Base-by-base conservation (phyloP, 2,888 invertebrate species). In the Tenthredo scrophulariae region DNA sequence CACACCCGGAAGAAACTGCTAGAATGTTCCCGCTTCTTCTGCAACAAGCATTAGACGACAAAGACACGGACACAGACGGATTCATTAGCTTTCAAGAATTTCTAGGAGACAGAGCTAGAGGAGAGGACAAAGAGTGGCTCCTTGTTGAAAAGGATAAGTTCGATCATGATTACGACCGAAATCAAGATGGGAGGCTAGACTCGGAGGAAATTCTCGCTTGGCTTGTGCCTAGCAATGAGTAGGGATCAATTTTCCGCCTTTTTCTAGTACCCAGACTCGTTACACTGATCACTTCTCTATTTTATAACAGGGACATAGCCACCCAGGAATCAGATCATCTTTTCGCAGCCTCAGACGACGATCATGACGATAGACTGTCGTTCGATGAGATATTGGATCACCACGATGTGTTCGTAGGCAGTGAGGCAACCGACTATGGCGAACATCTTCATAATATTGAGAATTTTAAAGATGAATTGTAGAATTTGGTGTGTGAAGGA, bases 1-100 rank as follows among this genome's bases (percentile, higher is more conserved):
- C 97, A 74, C 98, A 98, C 93, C 99, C 99, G 0, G 98, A 99
- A 94, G 98, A 99, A 93, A 97, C 97, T 93, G 96, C 96, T 46
- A 95, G 96, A 91, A 99, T 99, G 99, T 94, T 97, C 88, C 96
- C 96, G 22, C 94, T 96, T 88, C 95, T 98, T 72, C 92, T 98
- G 87, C 95, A 97, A 89, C 98, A 98, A 94, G 97, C 98, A 0
- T 94, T 99, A 89, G 94, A 95, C 2, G 98, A 98, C 87, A 98
- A 97, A 93, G 99, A 99, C 94, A 93, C 89, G 50, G 96, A 99
- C 93, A 94, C 94, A 22, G 98, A 99, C 94, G 98, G 97, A 0
- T 94, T 94, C 86, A 96, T 99, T 84, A 96, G 96, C 94, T 97
- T 99, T 92, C 95, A 96, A 90, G 98, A 98, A 94, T 98, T 95